These are phyloP conservation scores for Peribatodes rhomboidaria DNA, from an alignment of 2,888 invertebrate species.

Conservation along the genomic window DNA sequence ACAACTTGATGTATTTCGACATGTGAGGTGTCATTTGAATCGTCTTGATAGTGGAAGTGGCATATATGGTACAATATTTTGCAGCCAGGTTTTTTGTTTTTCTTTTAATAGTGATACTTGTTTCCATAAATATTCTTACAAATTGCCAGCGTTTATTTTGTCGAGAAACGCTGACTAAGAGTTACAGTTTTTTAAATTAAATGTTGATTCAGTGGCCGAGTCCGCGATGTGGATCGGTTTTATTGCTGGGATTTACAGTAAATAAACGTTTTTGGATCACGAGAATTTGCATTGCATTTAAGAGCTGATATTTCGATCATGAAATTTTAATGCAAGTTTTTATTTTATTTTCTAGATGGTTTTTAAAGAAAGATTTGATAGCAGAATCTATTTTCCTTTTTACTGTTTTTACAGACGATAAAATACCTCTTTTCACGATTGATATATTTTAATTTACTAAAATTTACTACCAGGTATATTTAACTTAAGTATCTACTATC, in stretches of 20 bases:
- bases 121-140: background rate
- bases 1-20: no score
- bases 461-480: no score
- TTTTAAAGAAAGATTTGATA: background rate
- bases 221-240: conserved; percentile 11
- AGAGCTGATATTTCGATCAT: background rate
- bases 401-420: no score
- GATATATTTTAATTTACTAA: no score
- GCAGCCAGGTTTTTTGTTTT: no score
- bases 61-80: no score
- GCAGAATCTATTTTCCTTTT: no score
- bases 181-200: background rate
- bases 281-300: background rate
- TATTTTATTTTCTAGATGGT: background rate
- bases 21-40: no score
- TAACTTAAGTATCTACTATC: no score
- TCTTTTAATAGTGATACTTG: no score
- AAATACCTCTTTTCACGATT: no score
- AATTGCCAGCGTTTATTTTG: background rate
- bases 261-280: conserved; percentile 9
- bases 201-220: conserved; percentile 5
- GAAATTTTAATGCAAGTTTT: background rate
- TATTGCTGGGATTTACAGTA: conserved; percentile 12
- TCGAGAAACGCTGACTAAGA: background rate
- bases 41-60: no score